phyloP scores from a whole-genome alignment of 2,113 vertebrate species.

The Bucco capensis region DNA sequence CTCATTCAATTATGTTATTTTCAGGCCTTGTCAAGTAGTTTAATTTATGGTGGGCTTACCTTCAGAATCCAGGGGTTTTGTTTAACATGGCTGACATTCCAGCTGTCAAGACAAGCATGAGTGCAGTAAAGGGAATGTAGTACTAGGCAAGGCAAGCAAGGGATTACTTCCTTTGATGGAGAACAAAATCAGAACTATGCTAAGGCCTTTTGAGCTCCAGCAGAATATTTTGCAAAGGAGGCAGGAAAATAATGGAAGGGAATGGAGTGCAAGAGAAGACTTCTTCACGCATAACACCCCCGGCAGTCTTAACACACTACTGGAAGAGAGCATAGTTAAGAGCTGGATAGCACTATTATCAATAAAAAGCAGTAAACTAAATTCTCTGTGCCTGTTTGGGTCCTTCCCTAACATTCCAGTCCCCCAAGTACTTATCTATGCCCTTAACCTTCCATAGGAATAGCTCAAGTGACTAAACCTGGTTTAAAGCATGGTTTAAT shows the following conservation, averaged over 20 bases:
- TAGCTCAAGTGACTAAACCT: background rate
- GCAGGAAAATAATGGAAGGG: background rate
- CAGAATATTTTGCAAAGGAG: background rate
- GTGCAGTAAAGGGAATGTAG: background rate
- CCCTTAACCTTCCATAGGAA: background rate
- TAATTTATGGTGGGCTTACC: constrained; percentile 10
- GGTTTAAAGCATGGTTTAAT: background rate
- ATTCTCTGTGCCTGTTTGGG: background rate
- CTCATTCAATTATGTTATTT: background rate
- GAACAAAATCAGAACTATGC: background rate
- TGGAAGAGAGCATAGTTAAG: background rate
- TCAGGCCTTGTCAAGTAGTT: background rate
- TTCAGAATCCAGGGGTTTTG: background rate
- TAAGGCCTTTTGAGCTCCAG: background rate
- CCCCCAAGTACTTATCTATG: background rate
- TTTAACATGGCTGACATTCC: background rate
- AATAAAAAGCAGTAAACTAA: background rate
- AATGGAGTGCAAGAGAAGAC: background rate
- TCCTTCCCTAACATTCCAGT: background rate
- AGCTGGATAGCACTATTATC: background rate
- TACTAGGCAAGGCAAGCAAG: background rate
- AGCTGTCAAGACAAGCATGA: background rate
- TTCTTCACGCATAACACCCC: background rate
- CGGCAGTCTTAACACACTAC: background rate
- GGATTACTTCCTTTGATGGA: background rate